Percentiles rank a stretch among this genome's conserved stretches.
Conservation (phyloP, 2,797 vertebrate species). For the Sebastes hubbsi region DNA sequence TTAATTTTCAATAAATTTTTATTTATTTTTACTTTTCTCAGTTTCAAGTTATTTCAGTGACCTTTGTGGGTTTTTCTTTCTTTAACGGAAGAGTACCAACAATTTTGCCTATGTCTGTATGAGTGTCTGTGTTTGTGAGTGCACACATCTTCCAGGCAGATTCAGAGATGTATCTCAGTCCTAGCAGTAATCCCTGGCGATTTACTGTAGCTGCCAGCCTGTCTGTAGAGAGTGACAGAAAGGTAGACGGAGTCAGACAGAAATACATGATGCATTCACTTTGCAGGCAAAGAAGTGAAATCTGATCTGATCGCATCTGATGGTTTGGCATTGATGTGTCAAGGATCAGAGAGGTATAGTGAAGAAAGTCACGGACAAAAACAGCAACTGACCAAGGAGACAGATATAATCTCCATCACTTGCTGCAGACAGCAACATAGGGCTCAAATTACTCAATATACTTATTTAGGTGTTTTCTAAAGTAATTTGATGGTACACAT, state of each 20-base stretch:
- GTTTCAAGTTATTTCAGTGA: too few species aligned
- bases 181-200: conserved; percentile 36
- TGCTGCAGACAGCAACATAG: neutral
- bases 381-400: neutral
- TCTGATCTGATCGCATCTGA: conserved; percentile 4
- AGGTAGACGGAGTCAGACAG: neutral
- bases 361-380: neutral
- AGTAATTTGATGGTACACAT: neutral
- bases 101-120: neutral
- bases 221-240: neutral
- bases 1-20: too few species aligned
- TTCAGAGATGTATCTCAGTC: conserved; percentile 31
- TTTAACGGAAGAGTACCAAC: too few species aligned
- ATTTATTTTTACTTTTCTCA: too few species aligned
- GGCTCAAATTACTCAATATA: neutral
- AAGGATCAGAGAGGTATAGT: neutral
- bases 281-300: neutral
- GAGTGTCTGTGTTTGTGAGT: neutral
- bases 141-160: neutral
- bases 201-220: conserved; percentile 33
- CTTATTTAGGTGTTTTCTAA: neutral
- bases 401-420: neutral
- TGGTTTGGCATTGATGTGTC: neutral
- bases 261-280: neutral
- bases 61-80: too few species aligned